These are phyloP conservation scores for Microdon myrmicae DNA, from an alignment of 2,888 invertebrate species.

Conservation along the genomic window DNA sequence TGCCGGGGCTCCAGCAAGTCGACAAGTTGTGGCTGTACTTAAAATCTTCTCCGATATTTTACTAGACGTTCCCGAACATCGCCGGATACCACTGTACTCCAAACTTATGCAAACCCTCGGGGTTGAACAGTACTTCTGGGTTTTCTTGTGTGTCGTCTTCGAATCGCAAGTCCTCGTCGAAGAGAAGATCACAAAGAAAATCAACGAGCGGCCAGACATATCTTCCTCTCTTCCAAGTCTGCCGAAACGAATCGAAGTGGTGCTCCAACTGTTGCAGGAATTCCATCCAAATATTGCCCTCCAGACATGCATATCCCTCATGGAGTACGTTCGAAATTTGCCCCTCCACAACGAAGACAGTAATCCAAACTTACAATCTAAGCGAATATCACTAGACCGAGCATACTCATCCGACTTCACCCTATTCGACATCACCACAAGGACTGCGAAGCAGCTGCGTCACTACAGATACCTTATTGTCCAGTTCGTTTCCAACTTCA, in stretches of 20 bases:
- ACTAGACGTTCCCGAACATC: slow-evolving; percentile 92
- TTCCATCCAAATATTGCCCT: slow-evolving; percentile 75
- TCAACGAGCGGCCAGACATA: not conserved
- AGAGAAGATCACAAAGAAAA: slow-evolving; percentile 67
- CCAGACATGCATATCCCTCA: slow-evolving; percentile 74
- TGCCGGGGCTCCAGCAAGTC: slow-evolving; percentile 58
- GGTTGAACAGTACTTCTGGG: slow-evolving; percentile 74
- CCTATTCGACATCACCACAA: slow-evolving; percentile 74
- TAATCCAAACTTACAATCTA: not conserved
- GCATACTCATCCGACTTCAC: slow-evolving; percentile 55
- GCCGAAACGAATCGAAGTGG: slow-evolving; percentile 75
- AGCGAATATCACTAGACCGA: slow-evolving; percentile 63
- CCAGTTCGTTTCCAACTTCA: slow-evolving; percentile 77
- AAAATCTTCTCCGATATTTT: slow-evolving; percentile 92
- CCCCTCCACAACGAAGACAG: slow-evolving; percentile 72
- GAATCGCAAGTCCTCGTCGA: slow-evolving; percentile 76
- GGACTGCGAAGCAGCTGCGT: slow-evolving; percentile 79
- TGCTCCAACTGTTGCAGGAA: slow-evolving; percentile 73
- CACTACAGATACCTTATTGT: slow-evolving; percentile 86
- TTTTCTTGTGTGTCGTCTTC: slow-evolving; percentile 77
- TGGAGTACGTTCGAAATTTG: slow-evolving; percentile 74
- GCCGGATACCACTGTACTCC: slow-evolving; percentile 82
- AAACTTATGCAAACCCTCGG: slow-evolving; percentile 81
- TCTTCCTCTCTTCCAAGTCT: not conserved
- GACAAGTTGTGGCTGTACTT: slow-evolving; percentile 74